Evolutionary conservation across 2,888 invertebrate species (phyloP), one percentile per base, ranked within the genome.

Genomic region (Thymelicus acteon): DNA sequence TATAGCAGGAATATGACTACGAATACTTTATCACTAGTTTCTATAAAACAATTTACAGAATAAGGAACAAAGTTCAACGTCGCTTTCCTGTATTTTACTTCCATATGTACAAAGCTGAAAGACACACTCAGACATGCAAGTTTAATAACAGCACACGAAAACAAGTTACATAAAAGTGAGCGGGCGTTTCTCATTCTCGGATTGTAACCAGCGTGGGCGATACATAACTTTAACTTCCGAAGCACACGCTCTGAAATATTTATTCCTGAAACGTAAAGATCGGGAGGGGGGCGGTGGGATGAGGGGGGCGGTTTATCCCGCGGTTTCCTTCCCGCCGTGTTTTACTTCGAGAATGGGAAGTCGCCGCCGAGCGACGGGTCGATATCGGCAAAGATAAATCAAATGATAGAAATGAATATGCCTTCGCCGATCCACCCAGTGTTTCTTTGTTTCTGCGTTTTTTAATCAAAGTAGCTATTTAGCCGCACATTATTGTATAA

Each of bases 161-260:
- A 71, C 72, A 78, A 77, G 72, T 77, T 85, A 87, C 83, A 88
- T 87, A 90, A 90, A 91, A 89, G 87, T 86, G 84, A 83, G 84
- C 83, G 79, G 79, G 85, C 82, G 86, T 88, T 88, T 88, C 89
- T 88, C 88, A 89, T 92, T 91, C 90, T 91, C 87, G 91, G 90
- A 92, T 91, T 92, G 92, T 91, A 90, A 88, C 92, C 91, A 80
- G 84, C 86, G 86, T 84, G 85, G 87, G 89, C 92, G 91, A 92
- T 92, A 93, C 91, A 93, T 92, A 93, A 91, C 92, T 91, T 88
- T 89, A 91, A 93, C 91, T 93, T 93, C 89, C 92, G 88, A 91
- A 93, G 93, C 93, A 93, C 92, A 93, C 92, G 92, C 92, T 93
- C 93, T 93, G 93, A 93, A 93, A 93, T 93, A 93, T 93, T 93